Evolutionary conservation across 2,113 vertebrate genomes (phyloP).

Genomic region (Sorex fumeus): DNA sequence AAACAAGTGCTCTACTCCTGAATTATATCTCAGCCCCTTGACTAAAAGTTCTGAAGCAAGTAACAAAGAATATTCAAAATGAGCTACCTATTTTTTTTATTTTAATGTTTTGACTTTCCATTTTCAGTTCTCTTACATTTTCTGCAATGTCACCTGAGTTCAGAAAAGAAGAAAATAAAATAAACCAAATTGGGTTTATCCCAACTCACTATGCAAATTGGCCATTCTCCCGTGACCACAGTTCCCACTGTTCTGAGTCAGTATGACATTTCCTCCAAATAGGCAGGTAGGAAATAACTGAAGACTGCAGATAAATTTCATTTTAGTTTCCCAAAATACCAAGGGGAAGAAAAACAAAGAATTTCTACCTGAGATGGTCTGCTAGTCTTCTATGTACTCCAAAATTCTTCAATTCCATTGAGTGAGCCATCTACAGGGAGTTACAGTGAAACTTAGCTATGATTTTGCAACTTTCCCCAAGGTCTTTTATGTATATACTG

Average conservation of each 20-base stretch:
- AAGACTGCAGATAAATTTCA: slow-evolving; percentile 22
- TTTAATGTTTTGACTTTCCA: slow-evolving; percentile 19
- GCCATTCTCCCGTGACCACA: accelerated
- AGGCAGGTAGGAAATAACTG: slow-evolving; percentile 42
- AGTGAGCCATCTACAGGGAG: neutral
- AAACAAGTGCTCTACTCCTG: too few relatives aligned
- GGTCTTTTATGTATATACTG: too few relatives aligned
- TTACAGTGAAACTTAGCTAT: neutral
- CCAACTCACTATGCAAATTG: slow-evolving; percentile 44
- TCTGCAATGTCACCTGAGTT: slow-evolving; percentile 7
- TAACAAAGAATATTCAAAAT: neutral
- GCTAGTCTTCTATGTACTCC: neutral
- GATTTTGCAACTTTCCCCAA: too few relatives aligned
- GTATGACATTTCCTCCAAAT: slow-evolving; percentile 42
- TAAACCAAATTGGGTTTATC: slow-evolving; percentile 7
- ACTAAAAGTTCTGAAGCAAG: neutral
- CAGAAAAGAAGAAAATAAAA: neutral
- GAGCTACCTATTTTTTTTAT: neutral
- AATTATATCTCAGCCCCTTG: neutral
- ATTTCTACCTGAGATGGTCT: neutral
- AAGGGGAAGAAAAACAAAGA: neutral
- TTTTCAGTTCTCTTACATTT: neutral
- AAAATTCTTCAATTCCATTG: neutral
- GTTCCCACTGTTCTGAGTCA: slow-evolving; percentile 5
- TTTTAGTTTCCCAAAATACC: slow-evolving; percentile 46